Evolutionary conservation across 2,888 invertebrate genomes (phyloP), one percentile per base, ranked within the genome.

Genomic region (Dendrolimus pini): DNA sequence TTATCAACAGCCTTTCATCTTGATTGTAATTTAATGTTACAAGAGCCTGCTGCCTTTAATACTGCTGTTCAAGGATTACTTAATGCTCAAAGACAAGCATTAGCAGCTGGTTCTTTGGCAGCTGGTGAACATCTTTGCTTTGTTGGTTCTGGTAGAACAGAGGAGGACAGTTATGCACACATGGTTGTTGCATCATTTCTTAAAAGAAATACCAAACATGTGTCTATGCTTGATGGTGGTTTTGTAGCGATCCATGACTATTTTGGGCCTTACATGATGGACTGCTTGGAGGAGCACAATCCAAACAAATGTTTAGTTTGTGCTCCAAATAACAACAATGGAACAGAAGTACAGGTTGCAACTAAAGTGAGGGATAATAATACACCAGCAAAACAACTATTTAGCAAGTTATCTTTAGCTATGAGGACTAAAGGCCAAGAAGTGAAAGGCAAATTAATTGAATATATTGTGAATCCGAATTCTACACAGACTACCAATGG

Each of bases 121-220:
- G 95, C 96, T 68, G 95, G 98, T 65, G 95, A 97, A 78, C 97
- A 97, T 80, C 93, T 99, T 63, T 97, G 97, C 72, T 97, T 97
- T 80, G 93, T 99, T 77, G 99, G 99, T 54, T 97, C 97, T 62
- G 99, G 99, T 1, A 93, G 97, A 55, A 94, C 96, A 68, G 98
- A 98, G 75, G 97, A 98, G 86, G 98, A 99, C 82, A 96, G 96
- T 70, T 98, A 98, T 78, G 97, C 98, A 14, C 96, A 98, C 79
- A 99, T 99, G 99, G 98, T 99, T 41, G 97, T 99, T 13, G 97
- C 99, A 7, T 97, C 97, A 59, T 99, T 99, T 83, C 92, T 99
- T 55, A 98, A 99, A 84, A 96, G 96, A 78, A 96, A 97, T 77
- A 96, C 96, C 0, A 95, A 96, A 71, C 98, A 97, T 80, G 97